A percentile compares a stretch with the other conserved stretches of the same genome.
These are phyloP conservation scores for Cromileptes altivelis DNA, from an alignment of 2,113 vertebrate species.

Conservation along the genomic window DNA sequence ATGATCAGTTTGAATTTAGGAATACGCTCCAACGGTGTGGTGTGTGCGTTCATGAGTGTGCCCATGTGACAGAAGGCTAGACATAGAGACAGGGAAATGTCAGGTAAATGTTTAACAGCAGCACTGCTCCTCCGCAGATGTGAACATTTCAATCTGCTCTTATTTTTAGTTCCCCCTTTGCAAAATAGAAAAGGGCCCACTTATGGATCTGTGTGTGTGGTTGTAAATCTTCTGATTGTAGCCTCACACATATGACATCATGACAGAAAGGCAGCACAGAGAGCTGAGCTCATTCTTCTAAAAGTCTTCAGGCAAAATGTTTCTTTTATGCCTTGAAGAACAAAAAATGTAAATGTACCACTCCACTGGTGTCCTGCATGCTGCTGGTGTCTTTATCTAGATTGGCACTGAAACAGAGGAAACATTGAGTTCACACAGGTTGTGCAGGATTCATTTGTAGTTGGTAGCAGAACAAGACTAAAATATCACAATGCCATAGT, in stretches of 20 bases:
- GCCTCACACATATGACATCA: constrained; percentile 12
- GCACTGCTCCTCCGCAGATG: neutral
- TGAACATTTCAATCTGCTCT: neutral
- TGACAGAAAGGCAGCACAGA: constrained; percentile 34
- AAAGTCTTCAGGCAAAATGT: neutral
- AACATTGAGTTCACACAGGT: neutral
- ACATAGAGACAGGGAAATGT: neutral
- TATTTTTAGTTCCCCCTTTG: neutral
- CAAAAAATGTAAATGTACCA: too few species aligned
- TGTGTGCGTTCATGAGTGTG: neutral
- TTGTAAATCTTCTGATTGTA: constrained; percentile 18
- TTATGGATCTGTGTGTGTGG: constrained; percentile 58
- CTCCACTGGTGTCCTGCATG: too few species aligned
- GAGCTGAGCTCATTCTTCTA: neutral
- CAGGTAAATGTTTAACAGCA: constrained; percentile 29
- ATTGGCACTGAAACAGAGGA: neutral
- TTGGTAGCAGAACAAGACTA: neutral
- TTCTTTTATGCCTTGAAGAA: neutral
- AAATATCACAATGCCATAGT: too few species aligned
- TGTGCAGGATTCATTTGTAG: neutral
- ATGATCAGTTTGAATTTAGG: neutral
- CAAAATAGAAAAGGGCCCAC: neutral
- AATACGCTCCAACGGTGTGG: neutral
- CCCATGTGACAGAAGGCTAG: neutral
- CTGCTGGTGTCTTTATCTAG: neutral